These are phyloP conservation scores for Ceratina australensis DNA, from an alignment of 1,140 invertebrate species.

Conservation along the genomic window DNA sequence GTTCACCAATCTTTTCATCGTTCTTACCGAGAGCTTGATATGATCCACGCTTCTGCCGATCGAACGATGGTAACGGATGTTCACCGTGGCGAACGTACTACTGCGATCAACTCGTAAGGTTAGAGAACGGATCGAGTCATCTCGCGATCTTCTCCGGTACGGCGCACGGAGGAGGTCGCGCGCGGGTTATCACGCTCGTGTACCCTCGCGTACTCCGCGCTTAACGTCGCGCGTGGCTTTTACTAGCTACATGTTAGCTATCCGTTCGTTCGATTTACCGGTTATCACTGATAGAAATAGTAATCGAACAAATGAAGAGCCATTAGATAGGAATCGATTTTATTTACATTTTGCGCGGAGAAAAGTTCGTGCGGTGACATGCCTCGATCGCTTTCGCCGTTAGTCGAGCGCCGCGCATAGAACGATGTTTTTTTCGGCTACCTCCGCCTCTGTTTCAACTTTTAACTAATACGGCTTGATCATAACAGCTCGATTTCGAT, in stretches of 20 bases:
- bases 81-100: background rate
- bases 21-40: background rate
- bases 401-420: background rate
- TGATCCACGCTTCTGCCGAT: background rate
- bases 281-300: background rate
- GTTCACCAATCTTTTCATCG: constrained; percentile 83
- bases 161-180: too few species aligned
- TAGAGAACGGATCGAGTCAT: too few species aligned
- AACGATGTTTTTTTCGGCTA: background rate
- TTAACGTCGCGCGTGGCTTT: too few species aligned
- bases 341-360: constrained; percentile 2
- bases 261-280: too few species aligned
- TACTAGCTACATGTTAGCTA: too few species aligned
- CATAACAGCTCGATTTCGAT: too few species aligned
- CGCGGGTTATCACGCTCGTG: too few species aligned
- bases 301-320: background rate
- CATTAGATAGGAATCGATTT: background rate
- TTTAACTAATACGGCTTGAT: too few species aligned
- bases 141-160: too few species aligned
- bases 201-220: too few species aligned
- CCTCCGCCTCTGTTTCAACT: constrained; percentile 54
- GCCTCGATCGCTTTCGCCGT: background rate
- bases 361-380: background rate
- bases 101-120: too few species aligned
- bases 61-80: background rate